Percentiles rank a stretch among this genome's conserved stretches.
Evolutionary conservation across 2,888 invertebrate genomes (phyloP).

Genomic region (Trachelus troglodyta): DNA sequence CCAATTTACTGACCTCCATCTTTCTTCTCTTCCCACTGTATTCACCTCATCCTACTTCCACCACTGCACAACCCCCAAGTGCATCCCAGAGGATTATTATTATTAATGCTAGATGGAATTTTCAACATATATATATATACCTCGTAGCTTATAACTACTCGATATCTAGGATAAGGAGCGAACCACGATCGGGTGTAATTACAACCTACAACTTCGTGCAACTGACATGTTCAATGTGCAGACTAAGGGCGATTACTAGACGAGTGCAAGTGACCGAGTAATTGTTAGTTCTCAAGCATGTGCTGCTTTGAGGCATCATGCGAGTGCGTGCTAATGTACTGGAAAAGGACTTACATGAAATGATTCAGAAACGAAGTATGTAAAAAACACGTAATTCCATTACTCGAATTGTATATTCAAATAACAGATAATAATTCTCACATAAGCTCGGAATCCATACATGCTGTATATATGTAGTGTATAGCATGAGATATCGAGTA

Average conservation of each 20-base stretch:
- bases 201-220: conserved; percentile 39
- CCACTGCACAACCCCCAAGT: neutral
- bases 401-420: neutral
- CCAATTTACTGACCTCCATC: neutral
- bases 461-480: neutral
- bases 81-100: neutral
- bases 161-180: neutral
- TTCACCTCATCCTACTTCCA: neutral
- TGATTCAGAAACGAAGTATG: neutral
- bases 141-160: neutral
- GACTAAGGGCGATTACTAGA: conserved; percentile 46
- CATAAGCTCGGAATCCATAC: neutral
- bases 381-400: neutral
- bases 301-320: neutral
- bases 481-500: neutral
- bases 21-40: neutral
- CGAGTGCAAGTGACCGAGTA: conserved; percentile 43
- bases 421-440: neutral
- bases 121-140: neutral
- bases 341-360: neutral
- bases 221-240: conserved; percentile 38
- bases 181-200: conserved; percentile 37
- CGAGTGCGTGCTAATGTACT: neutral
- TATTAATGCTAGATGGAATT: neutral
- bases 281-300: conserved; percentile 42